A percentile compares a stretch with the other conserved stretches of the same genome.
phyloP scores from a whole-genome alignment of 2,113 vertebrate species.

The Phaethornis superciliosus region DNA sequence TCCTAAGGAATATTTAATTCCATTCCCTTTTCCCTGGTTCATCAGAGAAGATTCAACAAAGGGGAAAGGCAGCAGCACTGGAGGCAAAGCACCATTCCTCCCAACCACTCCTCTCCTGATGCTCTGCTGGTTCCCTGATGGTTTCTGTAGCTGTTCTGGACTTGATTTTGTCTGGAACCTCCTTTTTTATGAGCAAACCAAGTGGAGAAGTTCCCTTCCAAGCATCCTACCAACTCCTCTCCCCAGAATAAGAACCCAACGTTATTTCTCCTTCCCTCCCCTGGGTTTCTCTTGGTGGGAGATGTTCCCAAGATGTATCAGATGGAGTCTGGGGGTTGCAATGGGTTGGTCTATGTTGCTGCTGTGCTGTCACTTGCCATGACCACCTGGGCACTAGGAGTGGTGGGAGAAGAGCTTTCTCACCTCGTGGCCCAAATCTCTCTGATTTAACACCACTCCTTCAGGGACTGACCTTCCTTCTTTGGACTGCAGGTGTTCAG shows the following conservation, averaged over 20 bases:
- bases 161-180: not conserved
- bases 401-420: not conserved
- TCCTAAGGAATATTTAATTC: not conserved
- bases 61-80: not conserved
- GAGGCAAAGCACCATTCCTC: not conserved
- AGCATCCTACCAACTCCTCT: not conserved
- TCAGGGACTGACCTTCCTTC: not conserved
- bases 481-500: not conserved
- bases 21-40: not conserved
- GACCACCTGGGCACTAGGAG: not conserved
- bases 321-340: not conserved
- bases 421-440: rapidly evolving
- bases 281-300: not conserved
- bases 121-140: not conserved
- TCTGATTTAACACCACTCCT: not conserved
- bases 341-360: not conserved
- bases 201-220: not conserved
- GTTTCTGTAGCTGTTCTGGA: not conserved
- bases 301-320: rapidly evolving
- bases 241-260: rapidly evolving
- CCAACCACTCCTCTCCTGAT: not conserved
- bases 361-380: too few relatives aligned
- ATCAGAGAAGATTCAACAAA: not conserved
- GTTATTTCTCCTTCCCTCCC: not conserved
- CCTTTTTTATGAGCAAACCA: not conserved